Percentiles rank a stretch among this genome's conserved stretches.
Conservation (phyloP, 2,797 vertebrate genomes). For the Epinephelus malabaricus region DNA sequence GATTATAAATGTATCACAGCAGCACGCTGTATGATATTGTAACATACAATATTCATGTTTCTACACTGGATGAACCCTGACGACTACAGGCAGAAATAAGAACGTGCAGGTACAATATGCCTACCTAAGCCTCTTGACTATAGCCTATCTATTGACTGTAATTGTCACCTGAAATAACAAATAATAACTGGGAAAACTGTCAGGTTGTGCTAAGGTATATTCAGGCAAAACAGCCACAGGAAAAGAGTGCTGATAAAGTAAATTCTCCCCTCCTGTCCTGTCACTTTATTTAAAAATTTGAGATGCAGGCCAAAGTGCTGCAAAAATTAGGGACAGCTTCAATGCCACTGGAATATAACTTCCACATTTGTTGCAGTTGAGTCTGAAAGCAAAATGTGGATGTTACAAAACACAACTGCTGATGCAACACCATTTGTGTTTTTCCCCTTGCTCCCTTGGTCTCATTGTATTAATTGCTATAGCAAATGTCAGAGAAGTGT, state of each 20-base stretch:
- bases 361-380: neutral
- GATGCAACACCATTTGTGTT: neutral
- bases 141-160: neutral
- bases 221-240: neutral
- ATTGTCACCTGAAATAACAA: neutral
- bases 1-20: neutral
- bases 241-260: neutral
- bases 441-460: neutral
- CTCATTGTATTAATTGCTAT: slow-evolving; percentile 1
- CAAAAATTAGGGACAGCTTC: neutral
- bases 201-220: neutral
- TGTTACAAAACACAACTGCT: slow-evolving; percentile 19
- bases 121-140: neutral
- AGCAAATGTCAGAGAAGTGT: neutral
- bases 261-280: slow-evolving; percentile 5
- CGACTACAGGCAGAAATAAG: neutral
- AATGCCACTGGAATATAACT: slow-evolving; percentile 8
- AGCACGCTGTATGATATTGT: neutral
- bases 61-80: neutral
- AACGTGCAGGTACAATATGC: neutral
- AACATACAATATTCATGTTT: neutral
- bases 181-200: neutral
- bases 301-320: neutral
- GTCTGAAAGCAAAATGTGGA: neutral
- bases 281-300: neutral